Percentiles rank a stretch among this genome's conserved stretches.
Evolutionary conservation across 2,797 vertebrate species (phyloP).

Genomic region (Cryptoprocta ferox): DNA sequence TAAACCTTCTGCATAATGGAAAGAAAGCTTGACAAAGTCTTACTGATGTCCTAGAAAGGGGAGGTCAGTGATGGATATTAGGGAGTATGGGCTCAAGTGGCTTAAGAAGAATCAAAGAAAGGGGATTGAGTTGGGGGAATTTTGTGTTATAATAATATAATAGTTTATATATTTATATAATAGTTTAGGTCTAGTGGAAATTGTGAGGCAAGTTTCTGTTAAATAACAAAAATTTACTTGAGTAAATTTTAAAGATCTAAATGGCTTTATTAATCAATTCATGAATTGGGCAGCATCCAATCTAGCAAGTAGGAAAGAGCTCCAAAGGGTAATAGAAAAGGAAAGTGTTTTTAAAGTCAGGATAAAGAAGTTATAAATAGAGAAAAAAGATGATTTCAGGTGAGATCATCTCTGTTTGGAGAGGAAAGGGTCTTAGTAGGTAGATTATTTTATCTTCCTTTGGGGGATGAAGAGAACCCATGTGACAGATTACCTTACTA

Average conservation of each 20-base stretch:
- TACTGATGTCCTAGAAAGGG: not conserved
- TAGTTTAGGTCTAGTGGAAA: not conserved
- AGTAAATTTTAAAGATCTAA: not conserved
- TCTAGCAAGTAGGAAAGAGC: not conserved
- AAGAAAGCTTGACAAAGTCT: not conserved
- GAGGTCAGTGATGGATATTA: not conserved
- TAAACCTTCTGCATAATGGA: not conserved
- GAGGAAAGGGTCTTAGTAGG: not conserved
- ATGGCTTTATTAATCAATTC: not conserved
- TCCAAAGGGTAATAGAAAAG: not conserved
- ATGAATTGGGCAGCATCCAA: not conserved
- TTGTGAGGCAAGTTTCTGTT: not conserved
- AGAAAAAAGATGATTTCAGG: not conserved
- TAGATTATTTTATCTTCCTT: not conserved
- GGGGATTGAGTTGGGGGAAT: not conserved
- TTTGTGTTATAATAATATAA: not conserved
- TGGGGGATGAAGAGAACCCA: not conserved
- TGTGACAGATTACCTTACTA: not conserved
- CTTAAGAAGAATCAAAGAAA: not conserved
- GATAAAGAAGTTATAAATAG: not conserved
- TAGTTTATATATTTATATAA: no score
- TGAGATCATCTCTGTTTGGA: not conserved
- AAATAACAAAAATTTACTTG: not conserved
- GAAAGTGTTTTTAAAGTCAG: not conserved
- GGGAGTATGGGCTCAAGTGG: not conserved